Percentiles rank a stretch among this genome's conserved stretches.
These are phyloP conservation scores for Julus scandinavius DNA, from an alignment of 2,888 invertebrate genomes.

Conservation along the genomic window DNA sequence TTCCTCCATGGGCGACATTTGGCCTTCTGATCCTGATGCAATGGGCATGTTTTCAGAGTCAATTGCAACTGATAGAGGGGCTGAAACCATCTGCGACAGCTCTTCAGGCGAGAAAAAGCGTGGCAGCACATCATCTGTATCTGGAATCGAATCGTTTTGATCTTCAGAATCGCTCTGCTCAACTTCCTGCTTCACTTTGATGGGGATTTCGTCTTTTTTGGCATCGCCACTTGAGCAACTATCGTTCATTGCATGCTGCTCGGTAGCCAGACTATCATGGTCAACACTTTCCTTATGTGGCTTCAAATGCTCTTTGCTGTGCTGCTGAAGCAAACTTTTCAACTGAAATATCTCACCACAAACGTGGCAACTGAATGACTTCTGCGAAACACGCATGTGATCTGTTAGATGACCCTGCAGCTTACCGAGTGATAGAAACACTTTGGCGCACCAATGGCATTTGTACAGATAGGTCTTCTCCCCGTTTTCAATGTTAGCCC, in stretches of 20 bases:
- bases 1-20: constrained; percentile 60
- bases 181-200: not conserved
- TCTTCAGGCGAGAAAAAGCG: constrained; percentile 35
- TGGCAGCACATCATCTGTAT: not conserved
- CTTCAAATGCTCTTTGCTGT: constrained; percentile 5
- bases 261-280: not conserved
- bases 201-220: not conserved
- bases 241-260: not conserved
- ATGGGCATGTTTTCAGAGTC: constrained; percentile 20
- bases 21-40: constrained; percentile 58
- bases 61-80: constrained; percentile 33
- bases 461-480: constrained; percentile 63
- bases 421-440: constrained; percentile 63
- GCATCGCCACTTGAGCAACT: not conserved
- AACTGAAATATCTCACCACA: constrained; percentile 63
- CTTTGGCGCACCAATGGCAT: constrained; percentile 65
- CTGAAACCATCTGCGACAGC: constrained; percentile 31
- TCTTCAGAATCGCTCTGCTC: constrained; percentile 12
- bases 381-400: constrained; percentile 61
- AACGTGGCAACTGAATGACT: constrained; percentile 59
- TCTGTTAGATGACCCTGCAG: constrained; percentile 64
- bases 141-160: not conserved
- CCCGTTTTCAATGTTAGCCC: constrained; percentile 62
- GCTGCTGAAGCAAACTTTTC: constrained; percentile 61
- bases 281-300: not conserved